Base-by-base conservation (phyloP, 2,888 invertebrate species). In the Tachystola acroxantha region DNA sequence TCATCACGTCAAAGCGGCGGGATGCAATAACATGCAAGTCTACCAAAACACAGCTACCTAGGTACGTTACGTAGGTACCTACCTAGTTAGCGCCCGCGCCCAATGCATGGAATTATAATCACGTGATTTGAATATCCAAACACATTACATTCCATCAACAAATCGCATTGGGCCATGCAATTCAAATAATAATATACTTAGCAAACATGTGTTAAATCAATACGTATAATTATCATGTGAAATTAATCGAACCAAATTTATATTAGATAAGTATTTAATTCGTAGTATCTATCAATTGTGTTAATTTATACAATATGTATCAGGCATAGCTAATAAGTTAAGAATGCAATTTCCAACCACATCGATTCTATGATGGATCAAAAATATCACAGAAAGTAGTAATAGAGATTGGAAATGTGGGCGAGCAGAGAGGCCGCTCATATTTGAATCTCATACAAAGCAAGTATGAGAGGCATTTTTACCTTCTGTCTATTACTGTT, bases 71-170 rank as follows among this genome's bases (percentile, higher is more conserved):
- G n/a, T n/a, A n/a, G n/a, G n/a, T n/a, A n/a, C n/a, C 56, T 59
- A 64, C 52, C 63, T 64, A 58, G 53, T 56, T 64, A 58, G 53
- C 55, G 50, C 57, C 49, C 45, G 45, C 55, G 50, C 43, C 48
- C 56, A 47, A 55, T 64, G 64, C 70, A 64, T 57, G 57, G 48
- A 50, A 56, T 57, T 60, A 57, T 62, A 60, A 69, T 66, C 54
- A 68, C 62, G 66, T 64, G 53, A 77, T 79, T 79, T 72, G 72
- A 72, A 75, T 72, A 73, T 57, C 58, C 64, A 58, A 67, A 68
- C 62, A 68, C 59, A 65, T 59, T 59, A 58, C 50, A 50, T 52
- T 57, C 53, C 55, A 60, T 54, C 53, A 51, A 40, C 55, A 55
- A 55, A 61, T 57, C 50, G 58, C 44, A 46, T 57, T n/a, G 13